Conservation (phyloP, 2,888 invertebrate species). For the Polylopha cassiicola region DNA sequence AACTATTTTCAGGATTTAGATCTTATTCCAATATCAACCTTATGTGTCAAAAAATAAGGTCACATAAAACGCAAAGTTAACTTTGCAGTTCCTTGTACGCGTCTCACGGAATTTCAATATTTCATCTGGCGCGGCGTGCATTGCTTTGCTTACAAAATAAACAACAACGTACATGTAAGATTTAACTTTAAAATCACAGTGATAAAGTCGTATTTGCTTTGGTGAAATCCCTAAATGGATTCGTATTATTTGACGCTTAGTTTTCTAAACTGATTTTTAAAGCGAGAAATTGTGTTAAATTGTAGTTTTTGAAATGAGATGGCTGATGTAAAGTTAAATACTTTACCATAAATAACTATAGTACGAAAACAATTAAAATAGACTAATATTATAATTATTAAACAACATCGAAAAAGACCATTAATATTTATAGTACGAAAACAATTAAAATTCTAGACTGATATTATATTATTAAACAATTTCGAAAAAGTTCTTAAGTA, state of each 20-base stretch:
- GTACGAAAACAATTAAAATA: too few species aligned
- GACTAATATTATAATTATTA: too few species aligned
- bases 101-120: slow-evolving; percentile 51
- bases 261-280: slow-evolving; percentile 25
- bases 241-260: slow-evolving; percentile 29
- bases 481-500: too few species aligned
- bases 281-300: neutral
- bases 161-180: slow-evolving; percentile 22
- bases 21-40: slow-evolving; percentile 25
- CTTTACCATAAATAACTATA: too few species aligned
- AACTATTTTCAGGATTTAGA: slow-evolving; percentile 23
- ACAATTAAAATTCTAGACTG: too few species aligned
- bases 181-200: slow-evolving; percentile 15
- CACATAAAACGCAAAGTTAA: neutral
- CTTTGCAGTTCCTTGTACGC: slow-evolving; percentile 32
- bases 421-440: too few species aligned
- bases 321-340: too few species aligned
- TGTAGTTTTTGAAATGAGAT: too few species aligned
- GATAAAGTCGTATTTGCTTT: slow-evolving; percentile 11
- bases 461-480: too few species aligned
- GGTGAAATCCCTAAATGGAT: slow-evolving; percentile 20
- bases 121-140: slow-evolving; percentile 45
- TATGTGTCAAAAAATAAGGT: slow-evolving; percentile 23
- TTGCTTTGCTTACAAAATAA: slow-evolving; percentile 31
- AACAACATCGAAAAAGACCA: too few species aligned